phyloP scores from a whole-genome alignment of 2,888 invertebrate genomes.

The Resseliella maxima region DNA sequence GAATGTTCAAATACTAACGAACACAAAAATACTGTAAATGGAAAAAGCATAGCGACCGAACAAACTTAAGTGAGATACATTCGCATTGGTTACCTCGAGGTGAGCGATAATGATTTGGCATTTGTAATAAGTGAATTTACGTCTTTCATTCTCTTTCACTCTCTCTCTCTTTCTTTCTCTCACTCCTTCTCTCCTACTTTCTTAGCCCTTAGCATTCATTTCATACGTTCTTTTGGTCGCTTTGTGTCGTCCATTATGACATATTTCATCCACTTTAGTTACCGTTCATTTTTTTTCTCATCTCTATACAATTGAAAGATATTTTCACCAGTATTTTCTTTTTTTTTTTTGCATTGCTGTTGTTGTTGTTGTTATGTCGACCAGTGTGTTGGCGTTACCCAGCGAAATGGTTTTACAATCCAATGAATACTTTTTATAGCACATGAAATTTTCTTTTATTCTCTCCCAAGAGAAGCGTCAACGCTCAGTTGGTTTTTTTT shows the following conservation, averaged over 20 bases:
- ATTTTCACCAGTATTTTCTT: no score
- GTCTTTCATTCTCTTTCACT: not conserved
- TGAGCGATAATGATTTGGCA: not conserved
- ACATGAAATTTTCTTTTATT: not conserved
- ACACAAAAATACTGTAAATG: not conserved
- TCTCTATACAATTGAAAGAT: not conserved
- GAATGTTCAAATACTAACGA: not conserved
- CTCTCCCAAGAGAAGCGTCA: not conserved
- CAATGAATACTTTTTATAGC: constrained; percentile 17
- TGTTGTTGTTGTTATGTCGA: not conserved
- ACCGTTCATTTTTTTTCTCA: not conserved
- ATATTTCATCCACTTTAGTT: constrained; percentile 23
- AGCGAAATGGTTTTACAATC: constrained; percentile 1
- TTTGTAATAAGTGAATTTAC: constrained; percentile 24
- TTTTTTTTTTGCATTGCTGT: no score
- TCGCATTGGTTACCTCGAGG: not conserved
- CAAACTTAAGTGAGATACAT: not conserved
- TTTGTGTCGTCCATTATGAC: constrained; percentile 28
- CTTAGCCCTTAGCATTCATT: no score
- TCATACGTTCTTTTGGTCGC: not conserved
- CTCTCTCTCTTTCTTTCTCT: not conserved
- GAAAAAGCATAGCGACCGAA: not conserved
- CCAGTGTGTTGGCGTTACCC: constrained; percentile 27
- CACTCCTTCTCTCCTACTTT: not conserved
- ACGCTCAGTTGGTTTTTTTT: not conserved